Percentiles rank a stretch among this genome's conserved stretches.
phyloP scores from a whole-genome alignment of 2,113 vertebrate genomes.

The Sphyrna mokarran region DNA sequence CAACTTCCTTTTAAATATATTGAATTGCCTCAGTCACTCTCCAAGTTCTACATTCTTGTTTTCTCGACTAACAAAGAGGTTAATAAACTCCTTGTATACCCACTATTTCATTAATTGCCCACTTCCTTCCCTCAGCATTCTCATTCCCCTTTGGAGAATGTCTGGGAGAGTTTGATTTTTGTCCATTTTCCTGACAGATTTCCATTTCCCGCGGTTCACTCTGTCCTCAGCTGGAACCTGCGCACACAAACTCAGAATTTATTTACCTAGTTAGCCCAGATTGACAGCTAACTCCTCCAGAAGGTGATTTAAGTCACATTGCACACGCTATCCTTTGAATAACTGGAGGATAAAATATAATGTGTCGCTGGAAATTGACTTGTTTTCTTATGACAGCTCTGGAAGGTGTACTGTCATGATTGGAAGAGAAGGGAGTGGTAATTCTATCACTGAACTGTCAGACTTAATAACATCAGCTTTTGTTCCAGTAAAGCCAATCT shows the following conservation, averaged over 20 bases:
- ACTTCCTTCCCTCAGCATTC: not conserved
- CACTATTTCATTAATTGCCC: not conserved
- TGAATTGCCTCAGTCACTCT: not conserved
- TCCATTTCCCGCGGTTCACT: not conserved
- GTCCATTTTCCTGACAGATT: not conserved
- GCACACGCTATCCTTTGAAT: not conserved
- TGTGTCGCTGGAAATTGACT: not conserved
- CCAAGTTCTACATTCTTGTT: not conserved
- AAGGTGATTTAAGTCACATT: not conserved
- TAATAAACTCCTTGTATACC: not conserved
- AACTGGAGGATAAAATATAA: conserved; percentile 12
- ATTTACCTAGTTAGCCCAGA: not conserved
- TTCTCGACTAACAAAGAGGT: not conserved
- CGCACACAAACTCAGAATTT: not conserved
- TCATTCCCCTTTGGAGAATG: not conserved
- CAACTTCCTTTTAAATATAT: not conserved
- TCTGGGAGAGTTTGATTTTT: not conserved
- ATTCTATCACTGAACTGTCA: conserved; percentile 52
- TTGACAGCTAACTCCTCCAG: not conserved
- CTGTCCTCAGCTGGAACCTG: not conserved
- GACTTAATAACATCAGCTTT: conserved; percentile 46
- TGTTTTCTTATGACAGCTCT: not conserved
- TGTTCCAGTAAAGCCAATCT: conserved; percentile 42
- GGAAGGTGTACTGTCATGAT: conserved; percentile 36
- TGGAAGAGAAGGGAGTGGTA: conserved; percentile 42